These are phyloP conservation scores for Pammene fasciana DNA, from an alignment of 2,888 invertebrate genomes.

Conservation along the genomic window DNA sequence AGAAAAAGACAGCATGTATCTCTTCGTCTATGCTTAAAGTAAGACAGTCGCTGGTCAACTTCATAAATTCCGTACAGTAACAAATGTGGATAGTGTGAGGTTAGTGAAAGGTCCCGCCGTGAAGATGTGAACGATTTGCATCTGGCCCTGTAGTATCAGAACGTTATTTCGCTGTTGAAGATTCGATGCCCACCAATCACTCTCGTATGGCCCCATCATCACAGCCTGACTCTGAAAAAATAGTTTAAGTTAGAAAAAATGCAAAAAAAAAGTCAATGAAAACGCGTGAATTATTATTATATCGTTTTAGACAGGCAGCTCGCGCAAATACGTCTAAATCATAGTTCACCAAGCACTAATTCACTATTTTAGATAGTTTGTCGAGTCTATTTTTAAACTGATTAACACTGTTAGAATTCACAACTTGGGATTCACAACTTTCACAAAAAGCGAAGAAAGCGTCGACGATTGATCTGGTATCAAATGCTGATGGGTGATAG, in stretches of 20 bases:
- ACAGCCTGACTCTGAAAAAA: conserved; percentile 62
- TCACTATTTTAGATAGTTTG: too few species aligned
- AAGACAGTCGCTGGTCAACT: too few species aligned
- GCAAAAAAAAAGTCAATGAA: neutral
- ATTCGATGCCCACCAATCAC: conserved; percentile 65
- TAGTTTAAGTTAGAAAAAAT: neutral
- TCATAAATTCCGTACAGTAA: conserved; percentile 58
- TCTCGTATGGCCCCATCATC: conserved; percentile 66
- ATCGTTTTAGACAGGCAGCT: too few species aligned
- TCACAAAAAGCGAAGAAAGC: too few species aligned
- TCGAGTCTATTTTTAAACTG: too few species aligned
- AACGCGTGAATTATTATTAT: neutral
- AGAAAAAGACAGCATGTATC: neutral
- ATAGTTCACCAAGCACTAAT: too few species aligned
- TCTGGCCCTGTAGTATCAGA: conserved; percentile 62
- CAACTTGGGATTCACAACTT: too few species aligned
- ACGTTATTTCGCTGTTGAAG: conserved; percentile 56
- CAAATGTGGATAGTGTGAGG: conserved; percentile 69
- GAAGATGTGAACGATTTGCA: conserved; percentile 60
- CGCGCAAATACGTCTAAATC: too few species aligned
- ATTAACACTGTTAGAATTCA: too few species aligned
- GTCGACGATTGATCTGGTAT: too few species aligned
- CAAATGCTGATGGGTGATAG: too few species aligned
- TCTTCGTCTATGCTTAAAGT: neutral
- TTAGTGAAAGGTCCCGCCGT: conserved; percentile 72